Evolutionary conservation across 64 coral and sea anemone genomes (phyloP).

Genomic region (Astreopora myriophthalma): DNA sequence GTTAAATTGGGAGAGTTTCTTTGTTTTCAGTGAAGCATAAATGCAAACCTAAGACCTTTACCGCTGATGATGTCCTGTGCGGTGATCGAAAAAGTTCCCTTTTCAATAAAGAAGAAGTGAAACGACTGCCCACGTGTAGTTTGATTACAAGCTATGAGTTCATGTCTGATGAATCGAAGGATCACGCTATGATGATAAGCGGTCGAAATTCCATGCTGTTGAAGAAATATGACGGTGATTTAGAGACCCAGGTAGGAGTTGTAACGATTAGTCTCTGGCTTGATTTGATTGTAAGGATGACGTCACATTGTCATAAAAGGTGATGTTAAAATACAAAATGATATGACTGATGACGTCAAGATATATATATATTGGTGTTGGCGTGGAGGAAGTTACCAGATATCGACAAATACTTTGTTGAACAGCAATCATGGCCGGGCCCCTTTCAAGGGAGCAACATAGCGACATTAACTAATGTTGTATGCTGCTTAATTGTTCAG

Average conservation of each 20-base stretch:
- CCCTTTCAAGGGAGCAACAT: no score
- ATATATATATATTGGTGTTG: no score
- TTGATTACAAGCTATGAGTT: constrained; percentile 31
- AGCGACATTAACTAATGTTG: no score
- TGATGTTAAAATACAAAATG: no score
- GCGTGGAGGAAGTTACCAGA: no score
- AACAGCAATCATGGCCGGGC: no score
- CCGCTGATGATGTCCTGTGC: neutral
- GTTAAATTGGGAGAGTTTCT: neutral
- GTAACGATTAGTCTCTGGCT: no score
- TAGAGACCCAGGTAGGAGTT: neutral
- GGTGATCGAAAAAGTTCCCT: neutral
- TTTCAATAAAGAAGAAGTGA: neutral
- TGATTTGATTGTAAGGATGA: no score
- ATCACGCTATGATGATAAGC: constrained; percentile 7
- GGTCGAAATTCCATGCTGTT: neutral
- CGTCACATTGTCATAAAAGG: no score
- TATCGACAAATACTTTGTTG: no score
- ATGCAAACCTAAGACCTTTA: constrained; percentile 2
- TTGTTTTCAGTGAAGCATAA: neutral
- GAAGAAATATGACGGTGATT: constrained; percentile 15
- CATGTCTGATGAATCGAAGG: neutral
- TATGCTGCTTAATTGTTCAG: no score
- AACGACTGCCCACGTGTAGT: neutral
- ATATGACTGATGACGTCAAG: no score